Evolutionary conservation across 2,888 invertebrate species (phyloP), one percentile per base, ranked within the genome.

Genomic region (Drosophila mulleri): DNA sequence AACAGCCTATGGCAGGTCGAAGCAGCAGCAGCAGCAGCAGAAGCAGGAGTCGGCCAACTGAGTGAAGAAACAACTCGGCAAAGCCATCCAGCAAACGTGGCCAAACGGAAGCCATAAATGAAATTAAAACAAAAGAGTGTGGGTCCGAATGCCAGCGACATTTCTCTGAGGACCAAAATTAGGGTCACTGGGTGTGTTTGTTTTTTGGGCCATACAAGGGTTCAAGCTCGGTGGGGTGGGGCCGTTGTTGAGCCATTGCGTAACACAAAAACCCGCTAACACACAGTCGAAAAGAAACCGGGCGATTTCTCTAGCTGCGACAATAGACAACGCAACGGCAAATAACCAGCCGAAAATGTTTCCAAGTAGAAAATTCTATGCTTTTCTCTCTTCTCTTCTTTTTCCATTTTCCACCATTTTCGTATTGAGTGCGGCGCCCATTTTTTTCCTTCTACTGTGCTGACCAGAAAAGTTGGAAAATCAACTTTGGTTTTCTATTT

Each of bases 141-240:
- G 72, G 58, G 75, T 12, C 60, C 67, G 64, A n/a, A 62, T 88
- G 58, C 86, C 74, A 62, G 26, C 67, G 81, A 81, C 78, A 83
- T 80, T 83, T 89, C 89, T 83, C 90, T 72, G 81, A 89, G 83
- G 83, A 84, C 89, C 75, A 88, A 91, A 91, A 91, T 91, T 90
- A 91, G 89, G 91, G 92, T 91, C 92, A 91, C 89, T 91, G 89
- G 92, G 92, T 90, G 92, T 89, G 92, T 88, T 74, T 80, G 76
- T 79, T 82, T 74, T 83, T 83, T 75, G 65, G 62, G 26, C 23
- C 39, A 39, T 53, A 47, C 45, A 42, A 58, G 64, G 69, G 69
- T 56, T 66, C 56, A 7, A 7, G n/a, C 39, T 20, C 29, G 54
- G 48, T 18, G 47, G 32, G 35, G 41, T 26, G 26, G 26, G 26